Evolutionary conservation across 2,797 vertebrate species (phyloP).

Genomic region (Alca torda): DNA sequence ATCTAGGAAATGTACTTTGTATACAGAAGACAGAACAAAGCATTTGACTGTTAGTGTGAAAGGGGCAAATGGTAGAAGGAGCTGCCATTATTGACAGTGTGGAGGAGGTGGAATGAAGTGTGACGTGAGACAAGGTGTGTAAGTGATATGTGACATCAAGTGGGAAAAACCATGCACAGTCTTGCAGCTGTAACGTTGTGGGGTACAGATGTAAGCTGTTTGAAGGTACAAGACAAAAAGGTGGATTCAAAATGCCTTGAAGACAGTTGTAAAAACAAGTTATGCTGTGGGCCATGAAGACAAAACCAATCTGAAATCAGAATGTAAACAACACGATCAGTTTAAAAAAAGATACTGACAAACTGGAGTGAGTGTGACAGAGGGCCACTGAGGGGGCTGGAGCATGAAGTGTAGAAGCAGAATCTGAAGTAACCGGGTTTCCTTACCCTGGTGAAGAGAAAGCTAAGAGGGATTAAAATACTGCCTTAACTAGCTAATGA

Average conservation of each 20-base stretch:
- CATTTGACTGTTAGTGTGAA: neutral
- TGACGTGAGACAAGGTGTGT: neutral
- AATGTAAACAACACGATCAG: neutral
- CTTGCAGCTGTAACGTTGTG: neutral
- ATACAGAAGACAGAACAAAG: neutral
- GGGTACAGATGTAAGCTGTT: neutral
- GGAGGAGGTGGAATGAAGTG: neutral
- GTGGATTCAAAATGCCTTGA: neutral
- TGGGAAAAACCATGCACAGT: neutral
- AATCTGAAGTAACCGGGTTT: neutral
- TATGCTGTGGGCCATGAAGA: neutral
- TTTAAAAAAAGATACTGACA: neutral
- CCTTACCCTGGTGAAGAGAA: neutral
- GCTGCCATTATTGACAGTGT: neutral
- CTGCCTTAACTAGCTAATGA: neutral
- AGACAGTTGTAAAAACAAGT: neutral
- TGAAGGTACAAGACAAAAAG: neutral
- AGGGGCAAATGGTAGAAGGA: neutral
- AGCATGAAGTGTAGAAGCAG: neutral
- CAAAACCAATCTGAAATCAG: neutral
- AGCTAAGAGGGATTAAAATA: neutral
- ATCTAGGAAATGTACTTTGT: neutral
- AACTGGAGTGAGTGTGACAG: neutral
- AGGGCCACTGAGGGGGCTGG: neutral
- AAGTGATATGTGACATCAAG: neutral